These are phyloP conservation scores for Abrostola triplasia DNA, from an alignment of 2,888 invertebrate species.

Conservation along the genomic window DNA sequence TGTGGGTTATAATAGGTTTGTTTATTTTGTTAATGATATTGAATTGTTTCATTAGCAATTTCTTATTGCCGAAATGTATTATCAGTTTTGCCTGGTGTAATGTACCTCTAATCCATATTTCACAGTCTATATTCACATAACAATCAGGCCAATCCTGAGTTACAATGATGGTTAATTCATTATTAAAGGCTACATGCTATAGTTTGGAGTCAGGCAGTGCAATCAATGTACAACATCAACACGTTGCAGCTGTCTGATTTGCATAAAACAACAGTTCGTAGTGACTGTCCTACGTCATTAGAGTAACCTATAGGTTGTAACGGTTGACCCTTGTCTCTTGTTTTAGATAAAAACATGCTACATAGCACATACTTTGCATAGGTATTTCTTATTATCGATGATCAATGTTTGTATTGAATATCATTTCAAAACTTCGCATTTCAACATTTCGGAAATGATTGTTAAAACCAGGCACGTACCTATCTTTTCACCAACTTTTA, in stretches of 20 bases:
- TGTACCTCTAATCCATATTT: no score
- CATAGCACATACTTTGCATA: neutral
- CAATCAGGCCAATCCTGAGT: no score
- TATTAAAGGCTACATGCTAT: constrained; percentile 12
- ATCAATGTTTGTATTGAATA: neutral
- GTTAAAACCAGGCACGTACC: neutral
- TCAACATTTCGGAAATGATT: no score
- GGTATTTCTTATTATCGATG: neutral
- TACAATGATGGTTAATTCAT: no score
- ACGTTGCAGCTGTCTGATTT: constrained; percentile 28
- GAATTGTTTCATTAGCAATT: no score
- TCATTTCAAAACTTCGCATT: no score
- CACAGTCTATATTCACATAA: no score
- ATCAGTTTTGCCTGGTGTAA: no score
- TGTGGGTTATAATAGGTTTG: no score
- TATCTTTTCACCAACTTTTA: no score
- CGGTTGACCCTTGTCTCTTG: constrained; percentile 10
- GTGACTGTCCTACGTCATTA: constrained; percentile 23
- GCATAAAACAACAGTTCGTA: constrained; percentile 29
- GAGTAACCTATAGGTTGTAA: constrained; percentile 10
- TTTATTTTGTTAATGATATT: no score
- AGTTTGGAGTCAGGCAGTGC: constrained; percentile 10
- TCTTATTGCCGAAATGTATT: no score
- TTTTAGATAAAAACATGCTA: constrained; percentile 10
- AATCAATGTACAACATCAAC: constrained; percentile 13